A percentile compares a stretch with the other conserved stretches of the same genome.
These are phyloP conservation scores for Dynastes hyllus DNA, from an alignment of 2,888 invertebrate species.

Conservation along the genomic window DNA sequence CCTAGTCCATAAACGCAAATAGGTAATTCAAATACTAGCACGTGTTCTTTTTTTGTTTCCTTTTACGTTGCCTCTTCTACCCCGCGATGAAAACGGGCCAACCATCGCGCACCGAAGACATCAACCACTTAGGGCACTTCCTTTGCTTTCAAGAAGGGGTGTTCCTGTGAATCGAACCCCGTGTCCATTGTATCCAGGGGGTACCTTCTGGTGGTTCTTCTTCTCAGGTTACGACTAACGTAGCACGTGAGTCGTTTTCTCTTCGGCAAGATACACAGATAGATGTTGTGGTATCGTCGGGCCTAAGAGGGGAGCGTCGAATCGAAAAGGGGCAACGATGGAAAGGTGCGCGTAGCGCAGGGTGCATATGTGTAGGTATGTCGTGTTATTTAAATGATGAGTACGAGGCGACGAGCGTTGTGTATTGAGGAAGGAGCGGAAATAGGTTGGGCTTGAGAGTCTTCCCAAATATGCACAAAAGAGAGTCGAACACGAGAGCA, in stretches of 20 bases:
- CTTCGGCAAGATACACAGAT: too few relatives aligned
- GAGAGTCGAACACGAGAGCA: conserved; percentile 39
- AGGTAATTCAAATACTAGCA: conserved; percentile 42
- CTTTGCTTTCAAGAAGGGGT: conserved; percentile 65
- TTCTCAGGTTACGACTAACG: conserved; percentile 54
- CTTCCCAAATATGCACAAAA: conserved; percentile 51
- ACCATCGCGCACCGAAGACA: conserved; percentile 37
- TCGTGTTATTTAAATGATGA: conserved; percentile 36
- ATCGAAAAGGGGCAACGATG: neutral
- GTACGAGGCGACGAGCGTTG: conserved; percentile 6
- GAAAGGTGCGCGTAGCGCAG: conserved; percentile 32
- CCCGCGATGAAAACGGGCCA: conserved; percentile 24
- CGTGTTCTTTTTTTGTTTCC: conserved; percentile 43
- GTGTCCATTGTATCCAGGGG: conserved; percentile 55
- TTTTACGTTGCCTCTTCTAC: conserved; percentile 9
- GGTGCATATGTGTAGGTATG: conserved; percentile 33
- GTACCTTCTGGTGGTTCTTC: conserved; percentile 50
- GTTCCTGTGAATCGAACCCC: conserved; percentile 55
- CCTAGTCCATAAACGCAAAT: conserved; percentile 6
- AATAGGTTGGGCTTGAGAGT: conserved; percentile 48
- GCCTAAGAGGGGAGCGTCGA: neutral
- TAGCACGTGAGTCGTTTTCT: conserved; percentile 53
- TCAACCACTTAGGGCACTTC: conserved; percentile 66
- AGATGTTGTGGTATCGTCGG: neutral
- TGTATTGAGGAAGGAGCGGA: conserved; percentile 45